Percentiles rank a stretch among this genome's conserved stretches.
Conservation (phyloP, 2,888 invertebrate species). For the Brachypalpus laphriformis region DNA sequence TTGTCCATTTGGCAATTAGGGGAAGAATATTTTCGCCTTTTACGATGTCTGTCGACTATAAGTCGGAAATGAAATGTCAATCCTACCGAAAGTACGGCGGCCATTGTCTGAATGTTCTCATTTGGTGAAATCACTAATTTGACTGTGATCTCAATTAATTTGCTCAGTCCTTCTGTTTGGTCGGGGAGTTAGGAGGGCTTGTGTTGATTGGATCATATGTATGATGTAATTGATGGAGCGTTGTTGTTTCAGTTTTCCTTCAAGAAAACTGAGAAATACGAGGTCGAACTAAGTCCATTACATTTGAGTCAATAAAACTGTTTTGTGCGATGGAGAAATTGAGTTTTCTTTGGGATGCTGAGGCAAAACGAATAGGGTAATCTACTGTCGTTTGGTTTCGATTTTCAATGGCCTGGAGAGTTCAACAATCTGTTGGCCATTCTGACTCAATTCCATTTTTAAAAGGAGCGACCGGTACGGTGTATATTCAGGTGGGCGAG, state of each 20-base stretch:
- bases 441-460: too few relatives aligned
- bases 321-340: slow-evolving; percentile 8
- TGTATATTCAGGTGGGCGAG: too few relatives aligned
- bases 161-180: slow-evolving; percentile 3
- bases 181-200: background rate
- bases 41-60: slow-evolving; percentile 46
- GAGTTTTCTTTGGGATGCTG: background rate
- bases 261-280: background rate
- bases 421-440: too few relatives aligned
- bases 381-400: background rate
- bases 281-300: background rate
- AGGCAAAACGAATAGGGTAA: background rate
- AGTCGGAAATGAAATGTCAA: slow-evolving; percentile 49
- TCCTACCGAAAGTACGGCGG: too few relatives aligned
- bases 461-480: too few relatives aligned
- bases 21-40: slow-evolving; percentile 32
- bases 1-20: slow-evolving; percentile 52
- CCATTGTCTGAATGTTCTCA: slow-evolving; percentile 47
- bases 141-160: slow-evolving; percentile 62
- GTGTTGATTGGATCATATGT: slow-evolving; percentile 17
- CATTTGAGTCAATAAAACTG: background rate
- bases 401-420: too few relatives aligned
- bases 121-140: slow-evolving; percentile 56
- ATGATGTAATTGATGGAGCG: slow-evolving; percentile 17
- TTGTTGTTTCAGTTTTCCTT: background rate